Conservation (phyloP, 2,888 invertebrate species). For the Xestia rhomboidea region DNA sequence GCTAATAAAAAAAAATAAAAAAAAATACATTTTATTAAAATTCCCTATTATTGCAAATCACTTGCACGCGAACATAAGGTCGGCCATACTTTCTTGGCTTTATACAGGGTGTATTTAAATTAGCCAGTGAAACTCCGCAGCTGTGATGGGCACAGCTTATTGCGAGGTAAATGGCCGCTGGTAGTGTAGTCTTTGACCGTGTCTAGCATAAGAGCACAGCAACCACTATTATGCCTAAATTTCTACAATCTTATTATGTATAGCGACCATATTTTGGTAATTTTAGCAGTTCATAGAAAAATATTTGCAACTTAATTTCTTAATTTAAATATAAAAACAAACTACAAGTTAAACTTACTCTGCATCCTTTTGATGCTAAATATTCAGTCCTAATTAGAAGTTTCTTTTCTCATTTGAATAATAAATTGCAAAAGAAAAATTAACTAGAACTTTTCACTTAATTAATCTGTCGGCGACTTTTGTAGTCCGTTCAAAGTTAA, state of each 20-base stretch:
- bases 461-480: slow-evolving; percentile 48
- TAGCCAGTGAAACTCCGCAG: not conserved
- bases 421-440: slow-evolving; percentile 49
- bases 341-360: not conserved
- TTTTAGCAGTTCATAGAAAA: not conserved
- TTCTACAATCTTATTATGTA: not conserved
- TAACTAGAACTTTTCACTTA: slow-evolving; percentile 41
- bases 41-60: not conserved
- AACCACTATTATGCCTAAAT: not conserved
- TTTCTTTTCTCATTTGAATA: slow-evolving; percentile 49
- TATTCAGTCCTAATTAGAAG: slow-evolving; percentile 47
- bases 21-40: no score
- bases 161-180: not conserved
- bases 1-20: no score
- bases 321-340: not conserved
- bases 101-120: not conserved
- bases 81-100: no score
- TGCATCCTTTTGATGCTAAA: slow-evolving; percentile 33
- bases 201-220: not conserved
- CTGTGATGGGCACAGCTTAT: not conserved
- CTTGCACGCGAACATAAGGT: not conserved
- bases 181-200: not conserved
- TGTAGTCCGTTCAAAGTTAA: slow-evolving; percentile 45
- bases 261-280: not conserved
- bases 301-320: not conserved